These are phyloP conservation scores for Ophion costatus DNA, from an alignment of 2,888 invertebrate genomes.

Conservation along the genomic window DNA sequence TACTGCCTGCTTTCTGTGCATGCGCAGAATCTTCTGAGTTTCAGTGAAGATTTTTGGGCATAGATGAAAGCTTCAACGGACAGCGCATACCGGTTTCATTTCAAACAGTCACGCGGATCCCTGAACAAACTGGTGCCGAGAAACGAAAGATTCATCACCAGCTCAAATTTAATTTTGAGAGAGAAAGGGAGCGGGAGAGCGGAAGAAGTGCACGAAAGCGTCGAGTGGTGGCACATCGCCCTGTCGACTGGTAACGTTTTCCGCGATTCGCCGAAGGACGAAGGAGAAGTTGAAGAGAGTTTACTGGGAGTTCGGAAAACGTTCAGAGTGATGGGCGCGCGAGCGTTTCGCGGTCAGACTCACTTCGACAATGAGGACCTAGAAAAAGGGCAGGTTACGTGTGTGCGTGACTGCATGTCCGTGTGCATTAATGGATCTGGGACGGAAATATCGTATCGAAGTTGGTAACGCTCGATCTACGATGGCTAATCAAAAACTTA, in stretches of 20 bases:
- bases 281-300: conserved; percentile 61
- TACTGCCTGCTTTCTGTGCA: background rate
- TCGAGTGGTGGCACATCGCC: conserved; percentile 16
- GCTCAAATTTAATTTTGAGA: conserved; percentile 19
- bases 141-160: conserved; percentile 28
- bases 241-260: conserved; percentile 57
- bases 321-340: conserved; percentile 39
- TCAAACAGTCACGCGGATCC: conserved; percentile 23
- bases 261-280: conserved; percentile 41
- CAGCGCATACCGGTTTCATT: conserved; percentile 18
- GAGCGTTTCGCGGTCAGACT: conserved; percentile 52
- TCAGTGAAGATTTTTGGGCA: background rate
- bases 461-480: conserved; percentile 73
- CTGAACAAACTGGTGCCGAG: conserved; percentile 41
- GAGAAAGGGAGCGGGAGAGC: background rate
- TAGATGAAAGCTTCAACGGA: background rate
- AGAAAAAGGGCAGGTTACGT: conserved; percentile 16
- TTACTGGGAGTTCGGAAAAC: conserved; percentile 55
- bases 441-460: conserved; percentile 69
- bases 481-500: conserved; percentile 76
- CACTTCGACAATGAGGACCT: conserved; percentile 27
- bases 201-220: background rate
- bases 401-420: background rate
- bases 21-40: background rate
- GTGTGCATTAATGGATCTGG: conserved; percentile 4